Percentiles rank a stretch among this genome's conserved stretches.
Conservation (phyloP, 2,797 vertebrate species). For the Pangasius sanitwongsei region DNA sequence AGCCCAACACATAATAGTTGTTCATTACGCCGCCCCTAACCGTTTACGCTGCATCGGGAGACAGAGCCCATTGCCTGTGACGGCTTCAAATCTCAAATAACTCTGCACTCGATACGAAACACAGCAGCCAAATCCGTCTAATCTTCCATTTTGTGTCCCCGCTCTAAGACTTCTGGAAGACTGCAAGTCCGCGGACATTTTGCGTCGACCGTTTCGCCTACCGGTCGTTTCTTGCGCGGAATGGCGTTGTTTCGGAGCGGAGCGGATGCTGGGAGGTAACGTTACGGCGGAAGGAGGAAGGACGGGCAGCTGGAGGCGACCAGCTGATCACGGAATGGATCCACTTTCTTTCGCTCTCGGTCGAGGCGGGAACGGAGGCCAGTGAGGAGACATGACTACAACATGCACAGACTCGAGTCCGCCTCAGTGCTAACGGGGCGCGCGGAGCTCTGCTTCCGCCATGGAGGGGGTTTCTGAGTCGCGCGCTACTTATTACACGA, state of each 20-base stretch:
- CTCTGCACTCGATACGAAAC: slow-evolving; percentile 75
- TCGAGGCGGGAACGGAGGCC: slow-evolving; percentile 75
- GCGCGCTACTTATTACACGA: slow-evolving; percentile 5
- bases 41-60: slow-evolving; percentile 83
- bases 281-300: slow-evolving; percentile 78
- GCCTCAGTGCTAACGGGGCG: slow-evolving; percentile 74
- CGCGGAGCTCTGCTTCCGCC: slow-evolving; percentile 75
- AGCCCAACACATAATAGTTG: slow-evolving; percentile 77
- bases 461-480: slow-evolving; percentile 54
- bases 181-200: slow-evolving; percentile 28
- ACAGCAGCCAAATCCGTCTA: slow-evolving; percentile 61
- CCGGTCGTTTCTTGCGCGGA: slow-evolving; percentile 60
- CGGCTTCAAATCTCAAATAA: slow-evolving; percentile 86
- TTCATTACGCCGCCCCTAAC: slow-evolving; percentile 85
- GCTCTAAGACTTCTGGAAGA: slow-evolving; percentile 48
- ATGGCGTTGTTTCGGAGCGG: slow-evolving; percentile 72
- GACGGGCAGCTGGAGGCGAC: slow-evolving; percentile 81
- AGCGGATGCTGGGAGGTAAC: slow-evolving; percentile 75
- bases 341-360: slow-evolving; percentile 78
- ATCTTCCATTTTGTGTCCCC: slow-evolving; percentile 59
- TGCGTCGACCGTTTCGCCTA: slow-evolving; percentile 64
- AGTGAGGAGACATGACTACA: slow-evolving; percentile 73
- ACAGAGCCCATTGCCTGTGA: slow-evolving; percentile 80
- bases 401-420: slow-evolving; percentile 76
- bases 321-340: slow-evolving; percentile 83